These are phyloP conservation scores for Neuroscelio doddi DNA, from an alignment of 2,888 invertebrate species.

Conservation along the genomic window DNA sequence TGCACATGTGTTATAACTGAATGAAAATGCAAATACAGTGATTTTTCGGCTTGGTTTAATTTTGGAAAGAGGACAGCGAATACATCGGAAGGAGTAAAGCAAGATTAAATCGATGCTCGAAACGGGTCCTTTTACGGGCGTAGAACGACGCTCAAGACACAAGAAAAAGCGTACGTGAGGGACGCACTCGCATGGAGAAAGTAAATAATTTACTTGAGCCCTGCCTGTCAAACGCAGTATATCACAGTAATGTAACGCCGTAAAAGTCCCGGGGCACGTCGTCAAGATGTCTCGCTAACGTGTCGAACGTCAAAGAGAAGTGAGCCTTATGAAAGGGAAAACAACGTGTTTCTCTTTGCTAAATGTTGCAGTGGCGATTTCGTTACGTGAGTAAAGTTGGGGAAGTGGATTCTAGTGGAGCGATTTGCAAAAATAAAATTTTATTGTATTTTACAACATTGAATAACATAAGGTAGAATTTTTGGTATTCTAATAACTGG, in stretches of 20 bases:
- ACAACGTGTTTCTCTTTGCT: constrained; percentile 21
- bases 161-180: constrained; percentile 15
- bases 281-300: constrained; percentile 17
- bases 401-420: not conserved
- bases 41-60: not conserved
- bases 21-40: no score
- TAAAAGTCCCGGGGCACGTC: constrained; percentile 11
- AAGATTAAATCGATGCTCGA: constrained; percentile 13
- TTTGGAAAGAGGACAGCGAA: not conserved
- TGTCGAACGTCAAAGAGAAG: constrained; percentile 25
- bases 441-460: no score
- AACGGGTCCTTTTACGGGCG: constrained; percentile 36
- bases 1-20: no score
- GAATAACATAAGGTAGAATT: no score
- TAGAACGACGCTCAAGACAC: constrained; percentile 14
- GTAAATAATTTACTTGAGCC: constrained; percentile 29
- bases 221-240: constrained; percentile 22
- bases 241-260: constrained; percentile 21
- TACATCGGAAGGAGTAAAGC: no score
- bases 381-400: constrained; percentile 27
- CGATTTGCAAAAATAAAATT: not conserved
- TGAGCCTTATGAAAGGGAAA: constrained; percentile 33
- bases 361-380: constrained; percentile 15
- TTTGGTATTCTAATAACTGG: no score
- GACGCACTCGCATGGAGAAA: constrained; percentile 29